Percentiles rank a stretch among this genome's conserved stretches.
Evolutionary conservation across 2,888 invertebrate genomes (phyloP).

Genomic region (Ectemnius lituratus): DNA sequence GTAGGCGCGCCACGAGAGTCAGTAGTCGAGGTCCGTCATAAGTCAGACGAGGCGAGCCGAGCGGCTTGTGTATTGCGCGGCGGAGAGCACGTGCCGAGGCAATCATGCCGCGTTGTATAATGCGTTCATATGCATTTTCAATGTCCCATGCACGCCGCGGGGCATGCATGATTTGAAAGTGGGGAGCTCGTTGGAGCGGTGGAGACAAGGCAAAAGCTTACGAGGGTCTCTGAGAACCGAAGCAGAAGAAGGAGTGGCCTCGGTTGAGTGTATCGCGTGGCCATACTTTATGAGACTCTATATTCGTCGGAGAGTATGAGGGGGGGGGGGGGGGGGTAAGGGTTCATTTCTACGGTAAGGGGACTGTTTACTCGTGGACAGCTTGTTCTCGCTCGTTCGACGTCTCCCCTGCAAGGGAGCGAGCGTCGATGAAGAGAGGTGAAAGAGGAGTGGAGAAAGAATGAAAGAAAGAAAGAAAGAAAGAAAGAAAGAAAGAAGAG

Average conservation of each 20-base stretch:
- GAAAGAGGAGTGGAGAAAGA: neutral
- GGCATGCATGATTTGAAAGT: too few species aligned
- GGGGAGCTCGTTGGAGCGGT: too few species aligned
- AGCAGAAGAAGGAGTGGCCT: neutral
- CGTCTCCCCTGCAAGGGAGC: neutral
- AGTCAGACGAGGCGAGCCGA: too few species aligned
- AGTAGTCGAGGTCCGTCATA: too few species aligned
- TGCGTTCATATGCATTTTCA: too few species aligned
- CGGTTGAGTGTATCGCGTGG: constrained; percentile 20
- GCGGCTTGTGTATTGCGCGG: too few species aligned
- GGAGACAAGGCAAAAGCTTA: too few species aligned
- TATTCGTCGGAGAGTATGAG: constrained; percentile 21
- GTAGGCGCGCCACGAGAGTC: too few species aligned
- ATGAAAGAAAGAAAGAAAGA: neutral
- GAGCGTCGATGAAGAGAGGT: neutral
- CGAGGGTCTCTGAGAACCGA: neutral
- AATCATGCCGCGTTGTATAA: too few species aligned
- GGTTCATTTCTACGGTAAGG: constrained; percentile 37
- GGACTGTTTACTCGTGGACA: constrained; percentile 18
- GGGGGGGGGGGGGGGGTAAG: constrained; percentile 29
- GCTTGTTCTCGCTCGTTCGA: constrained; percentile 8
- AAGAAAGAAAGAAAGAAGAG: neutral
- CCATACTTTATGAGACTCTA: constrained; percentile 29
- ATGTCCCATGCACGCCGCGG: too few species aligned
- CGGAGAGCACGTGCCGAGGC: too few species aligned